Base-by-base conservation (phyloP, 2,797 vertebrate genomes). In the Vultur gryphus region DNA sequence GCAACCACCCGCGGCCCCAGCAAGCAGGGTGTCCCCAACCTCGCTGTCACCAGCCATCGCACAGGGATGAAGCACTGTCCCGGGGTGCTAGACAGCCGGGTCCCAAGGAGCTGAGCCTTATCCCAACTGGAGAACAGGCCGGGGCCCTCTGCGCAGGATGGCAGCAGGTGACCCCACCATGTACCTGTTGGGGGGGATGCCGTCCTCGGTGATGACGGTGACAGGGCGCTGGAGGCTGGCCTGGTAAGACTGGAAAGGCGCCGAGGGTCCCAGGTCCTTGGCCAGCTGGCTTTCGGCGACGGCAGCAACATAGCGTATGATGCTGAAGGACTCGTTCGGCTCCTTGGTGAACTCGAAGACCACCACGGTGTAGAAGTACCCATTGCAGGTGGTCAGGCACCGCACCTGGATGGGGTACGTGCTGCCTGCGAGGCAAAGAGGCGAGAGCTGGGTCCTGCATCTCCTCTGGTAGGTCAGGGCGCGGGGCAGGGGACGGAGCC, bases 291-390 rank as follows among this genome's bases (percentile, higher is more conserved):
- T 98, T 71, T 97, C 96, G 6, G 96, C 98, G 0, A 97, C 7
- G 1, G 98, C 98, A 21, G 98, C 98, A 13, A 99, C 10, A 31
- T 96, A 98, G 75, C 99, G 98, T 48, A 98, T 97, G 23, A 99
- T 99, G 96, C 97, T 95, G 98, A 99, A 99, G 9, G 70, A 46
- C 21, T 71, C 35, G 1, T 88, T 46, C 3, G 85, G 87, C 93
- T 98, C 97, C 71, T 95, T 96, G 91, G 92, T 97, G 97, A 99
- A 99, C 85, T 99, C 97, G 13, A 99, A 99, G 37, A 97, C 90
- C 95, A 99, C 39, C 1, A 97, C 97, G 12, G 97, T 92, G 0
- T 70, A 96, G 96, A 98, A 99, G 97, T 96, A 98, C 41, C 99
- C 99, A 5, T 98, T 97, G 23, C 94, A 81, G 33, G 25, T 41